Base-by-base conservation (phyloP, 1,140 invertebrate species). In the Ctenoplectra terminalis region DNA sequence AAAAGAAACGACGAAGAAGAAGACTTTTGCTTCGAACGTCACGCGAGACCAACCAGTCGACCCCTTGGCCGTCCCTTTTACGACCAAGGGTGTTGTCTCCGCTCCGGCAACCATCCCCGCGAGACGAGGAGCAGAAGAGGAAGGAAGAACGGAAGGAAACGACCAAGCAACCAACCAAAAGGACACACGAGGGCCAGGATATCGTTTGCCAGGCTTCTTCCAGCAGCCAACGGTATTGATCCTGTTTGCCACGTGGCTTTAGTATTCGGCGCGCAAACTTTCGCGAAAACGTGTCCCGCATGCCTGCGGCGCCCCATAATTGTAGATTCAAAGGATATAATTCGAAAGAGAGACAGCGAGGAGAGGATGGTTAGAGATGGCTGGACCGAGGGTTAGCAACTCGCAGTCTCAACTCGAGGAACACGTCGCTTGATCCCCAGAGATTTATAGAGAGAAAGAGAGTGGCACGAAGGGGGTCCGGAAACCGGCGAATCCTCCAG, bases 311-410 rank as follows among this genome's bases (percentile, higher is more conserved):
- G 73, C 84, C 87, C 88, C 84, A 91, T 93, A 93, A 94, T 94
- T 93, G 92, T 93, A 93, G 90, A 93, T 94, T 94, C 92, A 93
- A 93, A 93, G 93, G 92, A 93, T 92, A 92, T 93, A 93, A 93
- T 93, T 93, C 90, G 88, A 86, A 86, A 88, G 83, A 87, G 87
- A 79, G 82, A 81, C 46, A 48, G 75, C 29, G 66, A 15, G 40
- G 82, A 50, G 70, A 66, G 52, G 43, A 31, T 4, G n/a, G n/a
- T n/a, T n/a, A n/a, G n/a, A n/a, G n/a, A n/a, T 34, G 75, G 66
- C 78, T 40, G 52, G 70, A 58, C 26, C 58, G 48, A 34, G 60
- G 43, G 23, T 7, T 48, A 26, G 46, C 26, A n/a, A 23, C 34
- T 15, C 31, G 40, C 40, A 75, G 37, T 20, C 74, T 9, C 5